Conservation (phyloP, 2,888 invertebrate species). For the Chymomyza procnemis region DNA sequence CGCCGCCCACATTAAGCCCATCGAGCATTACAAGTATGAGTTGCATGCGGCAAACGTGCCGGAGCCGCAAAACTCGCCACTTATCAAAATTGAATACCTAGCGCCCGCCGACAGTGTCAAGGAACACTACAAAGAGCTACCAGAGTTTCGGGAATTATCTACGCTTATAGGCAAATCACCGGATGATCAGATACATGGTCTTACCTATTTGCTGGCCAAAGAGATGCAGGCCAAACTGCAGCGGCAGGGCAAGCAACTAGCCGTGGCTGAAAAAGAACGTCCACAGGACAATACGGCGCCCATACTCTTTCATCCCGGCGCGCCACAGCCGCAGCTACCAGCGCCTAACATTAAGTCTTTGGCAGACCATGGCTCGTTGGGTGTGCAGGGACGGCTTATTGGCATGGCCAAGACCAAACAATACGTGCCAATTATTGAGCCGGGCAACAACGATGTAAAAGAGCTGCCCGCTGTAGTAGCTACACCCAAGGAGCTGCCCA, state of each 20-base stretch:
- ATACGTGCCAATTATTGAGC: slow-evolving; percentile 73
- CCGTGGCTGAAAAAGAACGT: slow-evolving; percentile 31
- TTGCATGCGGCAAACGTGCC: slow-evolving; percentile 13
- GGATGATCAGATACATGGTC: slow-evolving; percentile 79
- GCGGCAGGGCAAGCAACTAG: slow-evolving; percentile 54
- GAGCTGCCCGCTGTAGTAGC: slow-evolving; percentile 13
- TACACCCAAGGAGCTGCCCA: slow-evolving; percentile 40
- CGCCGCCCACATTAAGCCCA: slow-evolving; percentile 29
- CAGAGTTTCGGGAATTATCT: slow-evolving; percentile 77
- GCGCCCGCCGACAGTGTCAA: slow-evolving; percentile 55
- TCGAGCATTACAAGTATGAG: slow-evolving; percentile 57
- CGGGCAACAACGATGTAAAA: slow-evolving; percentile 56
- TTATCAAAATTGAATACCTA: slow-evolving; percentile 69
- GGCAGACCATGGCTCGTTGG: slow-evolving; percentile 38
- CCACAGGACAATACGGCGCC: slow-evolving; percentile 76
- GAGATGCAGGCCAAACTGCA: slow-evolving; percentile 73
- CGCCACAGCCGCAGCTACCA: slow-evolving; percentile 19
- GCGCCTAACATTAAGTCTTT: slow-evolving; percentile 20
- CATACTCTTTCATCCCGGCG: slow-evolving; percentile 72
- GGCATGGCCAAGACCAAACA: slow-evolving; percentile 74
- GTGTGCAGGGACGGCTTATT: slow-evolving; percentile 60
- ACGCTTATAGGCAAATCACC: slow-evolving; percentile 80
- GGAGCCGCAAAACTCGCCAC: slow-evolving; percentile 22
- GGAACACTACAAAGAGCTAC: slow-evolving; percentile 67
- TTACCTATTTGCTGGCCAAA: slow-evolving; percentile 79